phyloP scores from a whole-genome alignment of 2,113 vertebrate species.

The Polyodon spathula region DNA sequence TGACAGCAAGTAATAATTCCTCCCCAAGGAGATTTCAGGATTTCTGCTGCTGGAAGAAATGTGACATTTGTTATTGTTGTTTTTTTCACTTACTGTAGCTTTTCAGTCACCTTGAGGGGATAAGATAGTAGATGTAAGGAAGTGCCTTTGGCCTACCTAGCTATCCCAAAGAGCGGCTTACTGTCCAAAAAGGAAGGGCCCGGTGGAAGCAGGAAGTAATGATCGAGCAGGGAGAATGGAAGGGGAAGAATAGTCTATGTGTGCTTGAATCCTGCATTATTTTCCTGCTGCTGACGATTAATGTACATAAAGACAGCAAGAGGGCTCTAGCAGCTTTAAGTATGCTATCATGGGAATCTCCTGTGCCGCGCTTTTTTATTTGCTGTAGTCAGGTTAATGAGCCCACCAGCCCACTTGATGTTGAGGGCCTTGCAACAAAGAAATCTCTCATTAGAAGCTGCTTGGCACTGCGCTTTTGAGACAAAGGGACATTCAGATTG shows the following conservation, averaged over 20 bases:
- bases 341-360: conserved; percentile 98
- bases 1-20: neutral
- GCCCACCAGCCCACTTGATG: conserved; percentile 99
- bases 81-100: conserved; percentile 1
- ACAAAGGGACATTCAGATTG: conserved; percentile 97
- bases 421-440: conserved; percentile 99
- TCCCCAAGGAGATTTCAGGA: too few species aligned
- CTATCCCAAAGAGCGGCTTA: neutral
- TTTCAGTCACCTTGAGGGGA: neutral
- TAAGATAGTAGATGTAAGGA: neutral
- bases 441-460: conserved; percentile 98
- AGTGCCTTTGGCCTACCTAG: conserved; percentile 2
- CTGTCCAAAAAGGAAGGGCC: neutral
- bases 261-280: neutral
- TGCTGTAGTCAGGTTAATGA: conserved; percentile 95
- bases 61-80: neutral
- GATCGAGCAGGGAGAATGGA: conserved; percentile 27
- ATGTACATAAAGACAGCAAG: conserved; percentile 66
- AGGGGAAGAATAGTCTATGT: conserved; percentile 1
- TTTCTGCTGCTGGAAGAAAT: neutral
- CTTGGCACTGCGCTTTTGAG: conserved; percentile 90
- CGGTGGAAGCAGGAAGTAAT: conserved; percentile 36
- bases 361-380: conserved; percentile 98
- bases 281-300: conserved; percentile 46
- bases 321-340: conserved; percentile 91